Evolutionary conservation across 2,797 vertebrate species (phyloP).

Genomic region (Notolepis coatsorum): DNA sequence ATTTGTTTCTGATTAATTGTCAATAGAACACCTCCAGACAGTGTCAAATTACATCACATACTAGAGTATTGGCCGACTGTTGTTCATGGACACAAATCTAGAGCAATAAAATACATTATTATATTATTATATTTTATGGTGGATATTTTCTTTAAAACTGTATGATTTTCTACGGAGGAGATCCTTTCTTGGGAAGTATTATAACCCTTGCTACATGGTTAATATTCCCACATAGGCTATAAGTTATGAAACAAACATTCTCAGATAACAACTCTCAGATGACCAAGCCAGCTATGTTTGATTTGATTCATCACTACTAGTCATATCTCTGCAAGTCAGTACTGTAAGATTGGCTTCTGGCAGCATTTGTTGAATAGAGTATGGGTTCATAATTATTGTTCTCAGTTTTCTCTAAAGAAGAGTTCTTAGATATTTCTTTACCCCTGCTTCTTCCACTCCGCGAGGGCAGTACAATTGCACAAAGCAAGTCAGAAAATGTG

Average conservation of each 20-base stretch:
- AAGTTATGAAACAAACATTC: not conserved
- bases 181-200: too few relatives aligned
- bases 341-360: not conserved
- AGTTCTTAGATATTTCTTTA: not conserved
- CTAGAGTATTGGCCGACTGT: too few relatives aligned
- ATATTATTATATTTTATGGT: too few relatives aligned
- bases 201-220: too few relatives aligned
- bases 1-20: too few relatives aligned
- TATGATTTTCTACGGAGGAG: too few relatives aligned
- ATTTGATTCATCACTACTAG: not conserved
- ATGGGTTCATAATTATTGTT: not conserved
- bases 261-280: not conserved
- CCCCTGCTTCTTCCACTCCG: not conserved
- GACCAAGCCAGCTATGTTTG: not conserved
- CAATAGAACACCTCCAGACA: too few relatives aligned
- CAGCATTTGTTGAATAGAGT: not conserved
- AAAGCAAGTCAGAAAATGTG: constrained; percentile 1
- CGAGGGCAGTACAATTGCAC: not conserved
- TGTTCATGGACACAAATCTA: too few relatives aligned
- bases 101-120: too few relatives aligned
- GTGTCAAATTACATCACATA: too few relatives aligned
- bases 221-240: too few relatives aligned
- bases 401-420: not conserved
- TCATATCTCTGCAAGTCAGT: not conserved
- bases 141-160: too few relatives aligned